Evolutionary conservation across 2,797 vertebrate genomes (phyloP).

Genomic region (Rhabdomys pumilio): DNA sequence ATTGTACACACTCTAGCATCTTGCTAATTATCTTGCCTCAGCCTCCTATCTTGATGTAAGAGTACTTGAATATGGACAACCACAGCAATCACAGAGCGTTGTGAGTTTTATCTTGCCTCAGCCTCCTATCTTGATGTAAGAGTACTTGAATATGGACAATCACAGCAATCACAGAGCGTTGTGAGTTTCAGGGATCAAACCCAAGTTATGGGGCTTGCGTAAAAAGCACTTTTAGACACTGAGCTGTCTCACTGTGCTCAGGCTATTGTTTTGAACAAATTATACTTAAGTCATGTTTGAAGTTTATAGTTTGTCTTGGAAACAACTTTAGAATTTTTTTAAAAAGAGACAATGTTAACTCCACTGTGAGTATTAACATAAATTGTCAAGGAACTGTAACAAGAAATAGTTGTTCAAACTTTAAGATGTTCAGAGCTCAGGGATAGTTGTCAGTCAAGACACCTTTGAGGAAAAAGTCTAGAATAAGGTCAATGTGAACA

Average conservation of each 20-base stretch:
- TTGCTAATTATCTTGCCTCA: not conserved
- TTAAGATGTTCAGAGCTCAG: not conserved
- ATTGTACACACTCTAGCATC: not conserved
- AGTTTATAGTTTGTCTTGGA: constrained; percentile 1
- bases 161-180: not conserved
- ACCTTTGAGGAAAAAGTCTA: not conserved
- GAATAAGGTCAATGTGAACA: not conserved
- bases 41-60: not conserved
- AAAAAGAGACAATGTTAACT: not conserved
- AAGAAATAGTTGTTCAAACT: not conserved
- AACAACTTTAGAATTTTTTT: not conserved
- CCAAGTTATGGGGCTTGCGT: not conserved
- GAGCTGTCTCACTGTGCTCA: too few species aligned
- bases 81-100: not conserved
- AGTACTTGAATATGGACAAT: not conserved
- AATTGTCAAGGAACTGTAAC: not conserved
- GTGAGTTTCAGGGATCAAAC: not conserved
- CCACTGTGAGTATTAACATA: not conserved
- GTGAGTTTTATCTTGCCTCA: not conserved
- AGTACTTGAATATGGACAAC: not conserved
- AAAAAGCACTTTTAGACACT: not conserved
- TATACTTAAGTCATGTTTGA: not conserved
- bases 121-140: not conserved
- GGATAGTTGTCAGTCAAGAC: not conserved
- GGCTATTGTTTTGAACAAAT: constrained; percentile 45